Evolutionary conservation across 2,888 invertebrate species (phyloP).

Genomic region (Orthonychiurus folsomi): DNA sequence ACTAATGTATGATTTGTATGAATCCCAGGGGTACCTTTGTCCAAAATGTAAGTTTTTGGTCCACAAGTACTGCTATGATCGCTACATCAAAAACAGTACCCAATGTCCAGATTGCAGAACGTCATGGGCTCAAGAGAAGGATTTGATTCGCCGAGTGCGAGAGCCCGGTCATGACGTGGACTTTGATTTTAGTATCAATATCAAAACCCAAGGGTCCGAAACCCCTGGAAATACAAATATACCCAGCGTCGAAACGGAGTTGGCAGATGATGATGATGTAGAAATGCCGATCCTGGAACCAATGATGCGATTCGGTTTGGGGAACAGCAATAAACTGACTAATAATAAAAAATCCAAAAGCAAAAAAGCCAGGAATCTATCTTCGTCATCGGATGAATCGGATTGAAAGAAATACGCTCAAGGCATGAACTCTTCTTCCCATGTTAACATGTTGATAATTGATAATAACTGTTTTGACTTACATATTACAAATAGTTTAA

Average conservation of each 20-base stretch:
- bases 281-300: not conserved
- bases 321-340: no score
- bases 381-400: slow-evolving; percentile 4
- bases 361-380: not conserved
- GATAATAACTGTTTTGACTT: no score
- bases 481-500: no score
- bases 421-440: no score
- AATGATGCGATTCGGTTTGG: no score
- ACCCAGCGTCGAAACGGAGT: not conserved
- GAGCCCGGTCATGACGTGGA: not conserved
- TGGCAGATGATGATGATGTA: not conserved
- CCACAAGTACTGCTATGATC: slow-evolving; percentile 14
- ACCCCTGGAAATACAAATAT: not conserved
- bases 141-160: not conserved
- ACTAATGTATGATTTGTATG: not conserved
- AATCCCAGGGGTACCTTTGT: slow-evolving; percentile 16
- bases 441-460: no score
- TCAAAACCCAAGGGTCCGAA: not conserved
- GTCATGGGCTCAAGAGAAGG: not conserved
- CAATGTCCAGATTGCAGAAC: not conserved
- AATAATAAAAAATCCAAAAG: not conserved
- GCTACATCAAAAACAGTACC: not conserved
- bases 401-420: slow-evolving; percentile 34
- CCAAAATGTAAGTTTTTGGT: slow-evolving; percentile 15
- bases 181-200: not conserved